Base-by-base conservation (phyloP, 2,113 vertebrate species). In the Salminus brasiliensis region DNA sequence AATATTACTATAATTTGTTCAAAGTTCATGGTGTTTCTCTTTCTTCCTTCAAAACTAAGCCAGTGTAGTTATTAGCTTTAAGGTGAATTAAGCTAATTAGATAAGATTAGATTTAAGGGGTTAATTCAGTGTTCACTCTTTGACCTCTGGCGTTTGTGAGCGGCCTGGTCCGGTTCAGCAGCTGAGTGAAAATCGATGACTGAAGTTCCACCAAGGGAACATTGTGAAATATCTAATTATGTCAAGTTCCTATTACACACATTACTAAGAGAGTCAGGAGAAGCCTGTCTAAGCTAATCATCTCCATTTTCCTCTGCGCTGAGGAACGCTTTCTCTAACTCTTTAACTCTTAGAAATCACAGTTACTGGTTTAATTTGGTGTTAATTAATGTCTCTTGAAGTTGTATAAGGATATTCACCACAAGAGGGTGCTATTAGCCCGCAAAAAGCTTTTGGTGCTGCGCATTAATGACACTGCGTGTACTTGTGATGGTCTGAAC, bases 301-400 rank as follows among this genome's bases (percentile, higher is more conserved):
- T 82, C 85, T 85, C 57, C 79, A 88, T 87, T 71, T 86, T 84
- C 80, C 23, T 75, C 76, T 76, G 55, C 74, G 65, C 55, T 47
- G 76, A 29, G 29, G 43, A 76, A 70, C 43, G 41, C 41, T 49
- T 25, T 47, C 69, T 82, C 71, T 69, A 25, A 2, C 55, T 25
- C 23, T 27, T 80, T 81, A 73, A 21, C 66, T 85, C 67, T 74
- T 85, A 55, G 78, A 81, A 79, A 83, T 90, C 87, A n/a, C n/a
- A n/a, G n/a, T n/a, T n/a, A n/a, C n/a, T n/a, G n/a, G n/a, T n/a
- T n/a, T n/a, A n/a, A n/a, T n/a, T n/a, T n/a, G n/a, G n/a, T n/a
- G n/a, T n/a, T n/a, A n/a, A n/a, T n/a, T n/a, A n/a, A n/a, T n/a
- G n/a, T n/a, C n/a, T n/a, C n/a, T n/a, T n/a, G n/a, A n/a, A n/a